Evolutionary conservation across 2,797 vertebrate genomes (phyloP).

Genomic region (Parauchenoglanis punctatus): DNA sequence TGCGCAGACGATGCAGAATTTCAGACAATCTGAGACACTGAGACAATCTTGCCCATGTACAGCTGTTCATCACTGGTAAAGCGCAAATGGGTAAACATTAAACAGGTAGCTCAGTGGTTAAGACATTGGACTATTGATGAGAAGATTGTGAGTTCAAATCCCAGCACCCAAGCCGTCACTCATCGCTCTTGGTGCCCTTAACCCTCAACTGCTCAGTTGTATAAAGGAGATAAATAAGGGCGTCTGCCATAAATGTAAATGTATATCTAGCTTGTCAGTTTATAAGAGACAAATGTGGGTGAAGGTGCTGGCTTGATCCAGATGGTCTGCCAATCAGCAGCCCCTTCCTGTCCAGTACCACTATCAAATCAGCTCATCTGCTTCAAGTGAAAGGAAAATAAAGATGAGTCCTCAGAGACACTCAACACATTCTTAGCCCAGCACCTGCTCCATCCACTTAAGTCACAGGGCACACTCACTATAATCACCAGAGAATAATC

Average conservation of each 20-base stretch:
- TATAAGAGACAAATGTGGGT: not conserved
- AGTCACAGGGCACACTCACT: not conserved
- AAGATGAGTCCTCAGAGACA: constrained; percentile 2
- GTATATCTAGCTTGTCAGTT: constrained; percentile 36
- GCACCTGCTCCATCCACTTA: constrained; percentile 14
- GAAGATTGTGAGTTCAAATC: too few relatives aligned
- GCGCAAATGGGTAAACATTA: constrained; percentile 20
- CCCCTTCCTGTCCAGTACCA: constrained; percentile 20
- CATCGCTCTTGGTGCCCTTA: too few relatives aligned
- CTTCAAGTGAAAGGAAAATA: constrained; percentile 30
- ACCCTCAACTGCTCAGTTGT: too few relatives aligned
- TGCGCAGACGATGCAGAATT: not conserved
- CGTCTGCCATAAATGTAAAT: too few relatives aligned
- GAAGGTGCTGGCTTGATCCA: constrained; percentile 36
- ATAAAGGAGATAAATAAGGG: too few relatives aligned
- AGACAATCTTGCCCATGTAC: constrained; percentile 7
- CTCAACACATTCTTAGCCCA: constrained; percentile 12
- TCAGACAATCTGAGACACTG: not conserved
- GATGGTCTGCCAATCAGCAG: constrained; percentile 46
- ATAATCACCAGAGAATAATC: not conserved
- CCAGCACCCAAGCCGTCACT: too few relatives aligned
- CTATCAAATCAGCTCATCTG: constrained; percentile 39
- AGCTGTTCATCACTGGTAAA: constrained; percentile 21
- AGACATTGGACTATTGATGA: too few relatives aligned
- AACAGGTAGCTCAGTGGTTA: not conserved